Percentiles rank a stretch among this genome's conserved stretches.
These are phyloP conservation scores for Brachylomia viminalis DNA, from an alignment of 2,888 invertebrate genomes.

Conservation along the genomic window DNA sequence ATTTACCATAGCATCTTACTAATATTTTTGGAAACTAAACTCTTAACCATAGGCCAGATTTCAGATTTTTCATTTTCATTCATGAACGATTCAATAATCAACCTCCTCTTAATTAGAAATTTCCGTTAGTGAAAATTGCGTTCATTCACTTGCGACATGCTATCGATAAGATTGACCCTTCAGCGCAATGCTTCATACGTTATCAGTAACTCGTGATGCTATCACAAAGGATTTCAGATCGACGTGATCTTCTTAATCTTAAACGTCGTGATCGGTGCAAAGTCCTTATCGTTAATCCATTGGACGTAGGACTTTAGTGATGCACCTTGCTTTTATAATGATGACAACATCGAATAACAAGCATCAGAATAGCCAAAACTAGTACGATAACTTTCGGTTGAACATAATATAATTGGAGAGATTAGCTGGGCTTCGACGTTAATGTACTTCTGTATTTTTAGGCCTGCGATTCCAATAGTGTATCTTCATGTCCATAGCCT, in stretches of 20 bases:
- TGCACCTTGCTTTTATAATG: background rate
- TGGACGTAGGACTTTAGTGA: background rate
- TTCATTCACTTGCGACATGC: slow-evolving; percentile 28
- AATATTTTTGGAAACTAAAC: background rate
- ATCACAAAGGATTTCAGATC: slow-evolving; percentile 37
- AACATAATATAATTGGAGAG: too few species aligned
- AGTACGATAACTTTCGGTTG: too few species aligned
- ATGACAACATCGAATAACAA: background rate
- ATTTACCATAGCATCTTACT: too few species aligned
- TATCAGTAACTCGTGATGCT: slow-evolving; percentile 51
- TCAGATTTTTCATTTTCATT: background rate
- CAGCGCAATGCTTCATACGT: background rate
- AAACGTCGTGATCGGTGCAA: slow-evolving; percentile 12
- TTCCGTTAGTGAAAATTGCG: background rate
- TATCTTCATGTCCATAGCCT: background rate
- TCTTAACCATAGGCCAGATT: background rate
- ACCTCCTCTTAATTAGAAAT: slow-evolving; percentile 7
- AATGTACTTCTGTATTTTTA: too few species aligned
- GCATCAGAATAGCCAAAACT: background rate
- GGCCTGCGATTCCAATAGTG: background rate
- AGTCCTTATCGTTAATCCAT: background rate
- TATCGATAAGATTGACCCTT: slow-evolving; percentile 13
- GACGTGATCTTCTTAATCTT: slow-evolving; percentile 22
- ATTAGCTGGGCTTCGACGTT: too few species aligned
- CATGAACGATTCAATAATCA: background rate